Evolutionary conservation across 2,797 vertebrate genomes (phyloP).

Genomic region (Erithacus rubecula): DNA sequence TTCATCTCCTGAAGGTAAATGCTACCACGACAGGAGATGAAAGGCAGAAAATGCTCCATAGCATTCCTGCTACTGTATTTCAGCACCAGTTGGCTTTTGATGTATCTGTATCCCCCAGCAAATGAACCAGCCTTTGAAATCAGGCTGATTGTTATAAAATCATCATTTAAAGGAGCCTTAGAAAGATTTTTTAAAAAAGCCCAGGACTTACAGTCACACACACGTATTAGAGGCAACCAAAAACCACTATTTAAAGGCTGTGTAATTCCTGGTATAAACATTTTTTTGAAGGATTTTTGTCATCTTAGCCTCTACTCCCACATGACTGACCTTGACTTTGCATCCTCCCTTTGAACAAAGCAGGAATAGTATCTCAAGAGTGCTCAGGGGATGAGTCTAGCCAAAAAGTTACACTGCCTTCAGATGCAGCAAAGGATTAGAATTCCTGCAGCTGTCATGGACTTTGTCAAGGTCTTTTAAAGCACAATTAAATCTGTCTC

Average conservation of each 20-base stretch:
- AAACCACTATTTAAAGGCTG: not conserved
- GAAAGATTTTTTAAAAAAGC: not conserved
- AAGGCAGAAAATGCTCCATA: not conserved
- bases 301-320: not conserved
- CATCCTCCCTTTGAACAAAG: not conserved
- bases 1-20: constrained; percentile 20
- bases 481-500: not conserved
- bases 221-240: not conserved
- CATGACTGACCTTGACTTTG: not conserved
- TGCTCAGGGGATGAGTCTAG: not conserved
- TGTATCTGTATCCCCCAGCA: not conserved
- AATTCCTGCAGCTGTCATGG: not conserved
- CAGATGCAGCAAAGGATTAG: not conserved
- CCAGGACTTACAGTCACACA: not conserved
- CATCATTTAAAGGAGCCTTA: not conserved
- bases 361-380: not conserved
- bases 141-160: not conserved
- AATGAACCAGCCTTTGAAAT: not conserved
- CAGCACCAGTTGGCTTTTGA: not conserved
- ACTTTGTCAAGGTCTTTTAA: not conserved
- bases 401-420: not conserved
- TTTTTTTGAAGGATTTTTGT: not conserved
- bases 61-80: not conserved
- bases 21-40: not conserved
- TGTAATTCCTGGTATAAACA: not conserved